These are phyloP conservation scores for Chaenocephalus aceratus DNA, from an alignment of 2,113 vertebrate species.

Conservation along the genomic window DNA sequence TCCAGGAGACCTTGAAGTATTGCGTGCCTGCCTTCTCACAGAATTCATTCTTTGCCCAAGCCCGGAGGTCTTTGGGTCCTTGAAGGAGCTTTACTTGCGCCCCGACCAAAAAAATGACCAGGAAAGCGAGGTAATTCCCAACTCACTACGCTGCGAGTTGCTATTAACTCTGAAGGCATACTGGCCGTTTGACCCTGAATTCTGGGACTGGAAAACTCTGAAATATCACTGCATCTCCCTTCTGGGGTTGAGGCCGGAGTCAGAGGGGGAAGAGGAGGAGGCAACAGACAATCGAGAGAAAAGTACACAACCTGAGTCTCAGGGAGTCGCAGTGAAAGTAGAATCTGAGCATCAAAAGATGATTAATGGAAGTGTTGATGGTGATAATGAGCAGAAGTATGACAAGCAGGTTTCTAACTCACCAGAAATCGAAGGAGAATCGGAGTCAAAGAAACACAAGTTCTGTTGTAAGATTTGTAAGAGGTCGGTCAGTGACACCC, in stretches of 20 bases:
- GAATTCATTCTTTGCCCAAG: conserved; percentile 93
- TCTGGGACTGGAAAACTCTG: conserved; percentile 99
- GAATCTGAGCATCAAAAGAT: conserved; percentile 71
- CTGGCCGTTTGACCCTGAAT: conserved; percentile 98
- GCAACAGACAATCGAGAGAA: conserved; percentile 41
- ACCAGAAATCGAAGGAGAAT: conserved; percentile 83
- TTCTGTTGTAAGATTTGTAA: conserved; percentile 94
- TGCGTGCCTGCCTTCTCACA: conserved; percentile 95
- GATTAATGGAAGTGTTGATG: conserved; percentile 47
- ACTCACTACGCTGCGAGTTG: conserved; percentile 96
- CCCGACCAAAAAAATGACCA: conserved; percentile 96
- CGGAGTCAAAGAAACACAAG: conserved; percentile 89
- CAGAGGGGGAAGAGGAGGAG: conserved; percentile 86
- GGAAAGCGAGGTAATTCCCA: conserved; percentile 92
- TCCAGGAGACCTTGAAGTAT: conserved; percentile 93
- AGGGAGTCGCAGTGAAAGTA: conserved; percentile 79
- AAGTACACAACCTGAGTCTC: conserved; percentile 26
- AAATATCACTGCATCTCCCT: conserved; percentile 92
- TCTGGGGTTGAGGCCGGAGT: conserved; percentile 88
- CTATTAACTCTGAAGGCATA: conserved; percentile 94
- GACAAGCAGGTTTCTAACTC: conserved; percentile 56
- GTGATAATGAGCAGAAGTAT: conserved; percentile 23
- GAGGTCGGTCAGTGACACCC: conserved; percentile 88
- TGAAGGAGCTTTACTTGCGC: conserved; percentile 92
- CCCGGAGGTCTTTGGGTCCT: conserved; percentile 86